A percentile compares a stretch with the other conserved stretches of the same genome.
Evolutionary conservation across 2,113 vertebrate species (phyloP).

Genomic region (Taxidea taxus): DNA sequence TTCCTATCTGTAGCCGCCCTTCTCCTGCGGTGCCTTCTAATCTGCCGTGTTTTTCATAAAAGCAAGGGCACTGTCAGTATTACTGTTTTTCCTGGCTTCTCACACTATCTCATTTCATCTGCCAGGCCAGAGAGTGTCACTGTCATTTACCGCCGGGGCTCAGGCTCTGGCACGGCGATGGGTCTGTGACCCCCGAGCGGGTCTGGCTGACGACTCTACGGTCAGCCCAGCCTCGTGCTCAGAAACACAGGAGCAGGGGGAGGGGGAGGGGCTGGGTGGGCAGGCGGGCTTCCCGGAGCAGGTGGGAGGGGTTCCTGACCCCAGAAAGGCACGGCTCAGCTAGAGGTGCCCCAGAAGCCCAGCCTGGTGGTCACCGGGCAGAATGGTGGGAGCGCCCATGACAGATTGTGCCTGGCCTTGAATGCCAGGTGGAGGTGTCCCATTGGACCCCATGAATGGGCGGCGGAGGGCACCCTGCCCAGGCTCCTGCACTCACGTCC

Average conservation of each 20-base stretch:
- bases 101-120: neutral
- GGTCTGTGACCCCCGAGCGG: neutral
- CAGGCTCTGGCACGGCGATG: neutral
- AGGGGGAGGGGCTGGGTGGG: neutral
- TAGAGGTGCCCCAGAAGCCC: neutral
- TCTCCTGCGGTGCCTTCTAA: neutral
- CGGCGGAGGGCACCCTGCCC: neutral
- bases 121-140: neutral
- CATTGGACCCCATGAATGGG: neutral
- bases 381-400: neutral
- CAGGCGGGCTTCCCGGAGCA: neutral
- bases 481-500: too few relatives aligned
- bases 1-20: neutral
- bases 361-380: rapidly evolving
- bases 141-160: neutral
- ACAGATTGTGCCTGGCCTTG: neutral
- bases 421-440: neutral
- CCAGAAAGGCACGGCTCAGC: neutral
- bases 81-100: neutral
- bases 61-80: neutral
- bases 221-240: rapidly evolving
- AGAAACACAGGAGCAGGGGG: neutral
- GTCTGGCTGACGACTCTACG: neutral
- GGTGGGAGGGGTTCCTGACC: neutral
- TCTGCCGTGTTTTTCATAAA: neutral